A percentile compares a stretch with the other conserved stretches of the same genome.
Conservation (phyloP, 2,113 vertebrate genomes). For the Neodon shergylaensis region DNA sequence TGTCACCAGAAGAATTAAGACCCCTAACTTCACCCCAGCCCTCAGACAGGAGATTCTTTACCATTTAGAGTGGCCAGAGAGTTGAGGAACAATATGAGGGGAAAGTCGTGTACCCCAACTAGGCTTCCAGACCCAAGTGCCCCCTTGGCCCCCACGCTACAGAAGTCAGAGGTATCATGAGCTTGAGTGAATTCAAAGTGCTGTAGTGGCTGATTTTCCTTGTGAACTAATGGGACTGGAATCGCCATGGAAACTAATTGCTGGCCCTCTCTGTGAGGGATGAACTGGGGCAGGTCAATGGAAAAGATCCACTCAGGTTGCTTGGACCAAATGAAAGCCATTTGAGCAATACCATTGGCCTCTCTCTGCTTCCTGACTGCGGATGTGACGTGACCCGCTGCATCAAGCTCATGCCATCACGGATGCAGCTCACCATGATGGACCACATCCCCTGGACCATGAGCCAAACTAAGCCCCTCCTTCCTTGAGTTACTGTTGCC, state of each 20-base stretch:
- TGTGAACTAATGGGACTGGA: too few relatives aligned
- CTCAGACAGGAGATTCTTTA: neutral
- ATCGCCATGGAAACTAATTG: neutral
- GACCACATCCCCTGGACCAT: neutral
- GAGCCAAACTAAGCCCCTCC: neutral
- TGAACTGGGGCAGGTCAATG: neutral
- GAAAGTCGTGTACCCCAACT: neutral
- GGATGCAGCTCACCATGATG: neutral
- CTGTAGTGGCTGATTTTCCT: neutral
- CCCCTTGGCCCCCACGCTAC: neutral
- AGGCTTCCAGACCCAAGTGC: neutral
- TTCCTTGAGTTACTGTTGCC: neutral
- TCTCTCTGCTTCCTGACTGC: neutral
- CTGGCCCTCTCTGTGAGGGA: neutral
- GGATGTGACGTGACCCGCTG: neutral
- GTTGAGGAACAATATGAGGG: neutral
- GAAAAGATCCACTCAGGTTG: neutral
- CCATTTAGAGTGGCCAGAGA: neutral
- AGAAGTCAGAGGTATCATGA: neutral
- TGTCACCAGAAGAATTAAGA: fast-evolving
- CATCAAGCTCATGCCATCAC: too few relatives aligned
- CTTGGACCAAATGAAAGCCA: neutral
- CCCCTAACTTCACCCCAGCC: neutral
- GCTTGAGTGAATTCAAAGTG: neutral
- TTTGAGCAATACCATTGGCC: neutral